Conservation (phyloP, 2,797 vertebrate species). For the Intellagama lesueurii region DNA sequence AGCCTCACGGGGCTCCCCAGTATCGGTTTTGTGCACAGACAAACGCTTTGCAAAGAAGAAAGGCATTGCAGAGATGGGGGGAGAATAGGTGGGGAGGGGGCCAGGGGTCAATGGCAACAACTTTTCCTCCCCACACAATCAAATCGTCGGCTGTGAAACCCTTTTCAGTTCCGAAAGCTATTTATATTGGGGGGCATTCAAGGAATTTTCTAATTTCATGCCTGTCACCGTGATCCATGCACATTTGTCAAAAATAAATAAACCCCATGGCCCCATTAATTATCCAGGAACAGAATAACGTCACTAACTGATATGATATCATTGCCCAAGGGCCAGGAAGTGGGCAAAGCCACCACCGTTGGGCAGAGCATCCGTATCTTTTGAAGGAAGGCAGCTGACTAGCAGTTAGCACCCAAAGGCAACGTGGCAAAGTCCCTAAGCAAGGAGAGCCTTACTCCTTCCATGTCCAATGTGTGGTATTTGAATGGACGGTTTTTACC, state of each 20-base stretch:
- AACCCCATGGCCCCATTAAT: conserved; percentile 73
- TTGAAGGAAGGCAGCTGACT: conserved; percentile 64
- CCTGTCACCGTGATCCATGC: conserved; percentile 79
- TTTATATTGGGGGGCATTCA: conserved; percentile 85
- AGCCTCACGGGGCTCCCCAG: conserved; percentile 82
- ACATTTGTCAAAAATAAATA: conserved; percentile 85
- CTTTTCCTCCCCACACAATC: conserved; percentile 86
- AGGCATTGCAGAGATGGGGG: conserved; percentile 21
- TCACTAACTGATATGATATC: conserved; percentile 71
- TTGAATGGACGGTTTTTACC: conserved; percentile 7
- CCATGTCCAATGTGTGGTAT: conserved; percentile 19
- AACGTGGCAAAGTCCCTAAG: neutral
- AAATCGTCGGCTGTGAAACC: conserved; percentile 90
- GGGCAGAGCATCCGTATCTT: conserved; percentile 27
- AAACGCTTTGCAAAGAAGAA: conserved; percentile 84
- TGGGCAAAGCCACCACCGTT: neutral
- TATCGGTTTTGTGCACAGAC: conserved; percentile 86
- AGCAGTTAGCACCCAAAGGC: conserved; percentile 8
- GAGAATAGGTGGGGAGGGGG: conserved; percentile 24
- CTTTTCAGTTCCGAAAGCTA: conserved; percentile 90
- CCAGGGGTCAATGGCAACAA: conserved; percentile 77
- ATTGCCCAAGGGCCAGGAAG: conserved; percentile 21
- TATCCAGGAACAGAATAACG: conserved; percentile 71
- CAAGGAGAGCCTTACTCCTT: conserved; percentile 36
- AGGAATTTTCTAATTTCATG: conserved; percentile 87